These are phyloP conservation scores for Anarrhichthys ocellatus DNA, from an alignment of 2,113 vertebrate genomes.

Conservation along the genomic window DNA sequence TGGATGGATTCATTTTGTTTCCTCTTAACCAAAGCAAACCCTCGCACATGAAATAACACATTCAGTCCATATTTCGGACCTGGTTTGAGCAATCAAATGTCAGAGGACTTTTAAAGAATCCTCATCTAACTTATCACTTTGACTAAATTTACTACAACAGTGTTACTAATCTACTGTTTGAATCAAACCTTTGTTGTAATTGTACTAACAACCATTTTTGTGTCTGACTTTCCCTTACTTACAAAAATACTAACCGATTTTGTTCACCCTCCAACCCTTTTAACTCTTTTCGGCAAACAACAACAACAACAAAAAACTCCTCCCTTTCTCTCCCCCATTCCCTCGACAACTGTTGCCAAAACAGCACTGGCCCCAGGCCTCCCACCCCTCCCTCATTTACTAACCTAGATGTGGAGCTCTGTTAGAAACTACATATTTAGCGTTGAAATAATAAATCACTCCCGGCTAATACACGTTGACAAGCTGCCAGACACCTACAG, in stretches of 20 bases:
- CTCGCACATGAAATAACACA: slow-evolving; percentile 74
- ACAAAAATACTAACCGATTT: slow-evolving; percentile 87
- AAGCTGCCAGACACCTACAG: slow-evolving; percentile 82
- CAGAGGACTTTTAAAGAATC: slow-evolving; percentile 80
- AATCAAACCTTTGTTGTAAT: slow-evolving; percentile 86
- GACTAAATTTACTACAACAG: slow-evolving; percentile 82
- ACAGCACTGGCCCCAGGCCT: background rate
- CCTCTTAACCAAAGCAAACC: slow-evolving; percentile 76
- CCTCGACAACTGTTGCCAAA: slow-evolving; percentile 29
- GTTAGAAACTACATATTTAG: slow-evolving; percentile 2
- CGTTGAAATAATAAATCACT: slow-evolving; percentile 6
- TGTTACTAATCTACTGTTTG: slow-evolving; percentile 84
- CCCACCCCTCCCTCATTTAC: slow-evolving; percentile 23
- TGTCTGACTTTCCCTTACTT: slow-evolving; percentile 87
- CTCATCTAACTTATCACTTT: slow-evolving; percentile 60
- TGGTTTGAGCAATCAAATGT: slow-evolving; percentile 81
- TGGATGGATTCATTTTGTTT: slow-evolving; percentile 81
- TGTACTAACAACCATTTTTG: slow-evolving; percentile 91
- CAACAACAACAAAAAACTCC: background rate
- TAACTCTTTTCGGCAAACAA: slow-evolving; percentile 57
- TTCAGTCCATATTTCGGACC: slow-evolving; percentile 76
- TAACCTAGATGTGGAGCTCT: slow-evolving; percentile 44
- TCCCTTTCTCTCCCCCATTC: slow-evolving; percentile 22
- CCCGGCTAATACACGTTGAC: slow-evolving; percentile 20
- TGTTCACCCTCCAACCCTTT: slow-evolving; percentile 78